phyloP scores from a whole-genome alignment of 1,140 invertebrate genomes.

The Psilanteris sp. region DNA sequence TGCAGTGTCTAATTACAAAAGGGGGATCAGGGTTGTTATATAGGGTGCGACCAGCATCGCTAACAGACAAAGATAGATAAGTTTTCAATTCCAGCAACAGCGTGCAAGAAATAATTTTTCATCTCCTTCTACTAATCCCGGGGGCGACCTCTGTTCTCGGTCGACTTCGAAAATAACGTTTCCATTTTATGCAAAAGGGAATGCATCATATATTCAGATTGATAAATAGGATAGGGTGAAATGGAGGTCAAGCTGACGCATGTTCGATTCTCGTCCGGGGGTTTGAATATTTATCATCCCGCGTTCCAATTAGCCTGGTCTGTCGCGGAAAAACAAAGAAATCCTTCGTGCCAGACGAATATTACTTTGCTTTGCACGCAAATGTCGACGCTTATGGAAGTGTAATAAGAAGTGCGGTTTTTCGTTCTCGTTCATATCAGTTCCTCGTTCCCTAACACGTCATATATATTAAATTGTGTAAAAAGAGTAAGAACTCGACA shows the following conservation, averaged over 20 bases:
- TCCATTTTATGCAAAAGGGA: slow-evolving; percentile 54
- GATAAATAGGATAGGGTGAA: slow-evolving; percentile 62
- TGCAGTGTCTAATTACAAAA: slow-evolving; percentile 79
- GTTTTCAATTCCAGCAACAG: not conserved
- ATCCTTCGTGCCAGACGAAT: not conserved
- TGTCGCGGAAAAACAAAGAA: not conserved
- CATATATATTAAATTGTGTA: not conserved
- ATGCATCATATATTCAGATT: slow-evolving; percentile 49
- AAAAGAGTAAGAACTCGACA: too few species aligned
- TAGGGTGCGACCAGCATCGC: slow-evolving; percentile 11
- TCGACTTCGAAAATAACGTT: slow-evolving; percentile 38
- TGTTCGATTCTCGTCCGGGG: slow-evolving; percentile 9
- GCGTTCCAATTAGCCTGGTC: not conserved
- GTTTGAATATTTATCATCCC: slow-evolving; percentile 38
- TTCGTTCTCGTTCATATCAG: not conserved
- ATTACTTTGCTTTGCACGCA: slow-evolving; percentile 39
- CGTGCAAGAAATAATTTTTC: too few species aligned
- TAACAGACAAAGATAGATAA: not conserved
- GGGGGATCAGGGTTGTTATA: slow-evolving; percentile 35
- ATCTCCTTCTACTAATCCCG: too few species aligned
- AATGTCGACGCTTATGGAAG: too few species aligned
- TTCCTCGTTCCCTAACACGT: not conserved
- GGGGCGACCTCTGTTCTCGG: not conserved
- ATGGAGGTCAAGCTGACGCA: slow-evolving; percentile 44
- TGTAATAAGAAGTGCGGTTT: too few species aligned